Base-by-base conservation (phyloP, 1,140 invertebrate species). In the Ips typographus region DNA sequence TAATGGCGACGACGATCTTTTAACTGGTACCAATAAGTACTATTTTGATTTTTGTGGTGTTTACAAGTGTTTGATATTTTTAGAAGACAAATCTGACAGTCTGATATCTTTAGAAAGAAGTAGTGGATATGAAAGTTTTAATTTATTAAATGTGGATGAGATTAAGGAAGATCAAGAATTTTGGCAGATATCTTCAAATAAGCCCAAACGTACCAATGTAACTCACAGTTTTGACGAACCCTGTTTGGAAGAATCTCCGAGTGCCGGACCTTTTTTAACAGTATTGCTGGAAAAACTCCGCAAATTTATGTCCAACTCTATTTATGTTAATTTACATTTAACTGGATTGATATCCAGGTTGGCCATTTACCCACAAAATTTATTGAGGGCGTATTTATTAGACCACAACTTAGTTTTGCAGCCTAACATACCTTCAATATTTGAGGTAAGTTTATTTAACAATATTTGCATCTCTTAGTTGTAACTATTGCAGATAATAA, bases 311-410 rank as follows among this genome's bases (percentile, higher is more conserved):
- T 88, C 90, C 67, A 95, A 96, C 78, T 91, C 92, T 55, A 83
- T 98, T 64, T 89, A 91, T 71, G 87, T 93, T 1, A 98, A 97
- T 83, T 86, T 98, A 59, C 90, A 95, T 77, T 83, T 98, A 51
- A 97, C 94, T 3, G 92, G 92, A 0, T 82, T 98, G 4, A 86
- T 99, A 22, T 90, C 93, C 47, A 88, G 93, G 65, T 83, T 99
- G 44, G 91, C 94, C 2, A 87, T 90, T 51, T 95, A 95, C 81
- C 91, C 95, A 0, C 91, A 97, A 71, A 92, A 94, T 2, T 80
- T 98, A 22, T 82, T 98, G 4, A 87, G 92, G 57, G 93, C 94
- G 1, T 90, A 97, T 79, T 82, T 98, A 40, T 83, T 98, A 6
- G 94, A 94, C 78, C 89, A 94, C 69, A 91, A 90, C 65, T 87